Percentiles rank a stretch among this genome's conserved stretches.
These are phyloP conservation scores for Cryptocephalus moraei DNA, from an alignment of 2,888 invertebrate genomes.

Conservation along the genomic window DNA sequence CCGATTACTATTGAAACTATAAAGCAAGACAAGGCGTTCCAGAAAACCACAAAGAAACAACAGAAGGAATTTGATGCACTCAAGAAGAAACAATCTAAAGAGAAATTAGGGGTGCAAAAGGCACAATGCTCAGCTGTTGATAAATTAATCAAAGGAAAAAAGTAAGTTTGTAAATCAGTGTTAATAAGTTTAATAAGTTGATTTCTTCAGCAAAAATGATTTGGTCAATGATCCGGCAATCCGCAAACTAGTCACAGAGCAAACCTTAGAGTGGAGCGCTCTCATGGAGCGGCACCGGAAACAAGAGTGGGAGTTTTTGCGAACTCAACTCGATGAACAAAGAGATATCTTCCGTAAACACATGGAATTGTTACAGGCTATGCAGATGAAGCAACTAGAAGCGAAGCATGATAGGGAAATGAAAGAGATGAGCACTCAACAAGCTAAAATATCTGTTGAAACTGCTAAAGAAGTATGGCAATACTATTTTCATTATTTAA, in stretches of 20 bases:
- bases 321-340: slow-evolving; percentile 77
- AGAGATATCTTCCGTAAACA: slow-evolving; percentile 57
- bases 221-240: slow-evolving; percentile 67
- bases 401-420: slow-evolving; percentile 87
- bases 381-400: slow-evolving; percentile 83
- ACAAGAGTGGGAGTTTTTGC: slow-evolving; percentile 74
- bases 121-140: slow-evolving; percentile 85
- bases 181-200: neutral
- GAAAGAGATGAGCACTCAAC: slow-evolving; percentile 89
- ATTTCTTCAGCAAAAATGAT: slow-evolving; percentile 60
- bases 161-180: slow-evolving; percentile 46
- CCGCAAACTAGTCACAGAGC: slow-evolving; percentile 78
- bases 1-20: slow-evolving; percentile 82
- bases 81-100: slow-evolving; percentile 88
- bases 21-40: slow-evolving; percentile 80
- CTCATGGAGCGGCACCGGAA: slow-evolving; percentile 75
- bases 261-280: slow-evolving; percentile 91
- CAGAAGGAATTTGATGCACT: slow-evolving; percentile 89
- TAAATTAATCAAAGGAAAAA: slow-evolving; percentile 88
- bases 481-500: too few relatives aligned
- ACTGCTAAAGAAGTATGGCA: slow-evolving; percentile 78
- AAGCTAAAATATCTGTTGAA: slow-evolving; percentile 95
- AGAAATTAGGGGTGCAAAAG: slow-evolving; percentile 83
- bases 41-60: slow-evolving; percentile 89
- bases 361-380: slow-evolving; percentile 71